phyloP scores from a whole-genome alignment of 1,140 invertebrate species.

The Diploscapter pachys region DNA sequence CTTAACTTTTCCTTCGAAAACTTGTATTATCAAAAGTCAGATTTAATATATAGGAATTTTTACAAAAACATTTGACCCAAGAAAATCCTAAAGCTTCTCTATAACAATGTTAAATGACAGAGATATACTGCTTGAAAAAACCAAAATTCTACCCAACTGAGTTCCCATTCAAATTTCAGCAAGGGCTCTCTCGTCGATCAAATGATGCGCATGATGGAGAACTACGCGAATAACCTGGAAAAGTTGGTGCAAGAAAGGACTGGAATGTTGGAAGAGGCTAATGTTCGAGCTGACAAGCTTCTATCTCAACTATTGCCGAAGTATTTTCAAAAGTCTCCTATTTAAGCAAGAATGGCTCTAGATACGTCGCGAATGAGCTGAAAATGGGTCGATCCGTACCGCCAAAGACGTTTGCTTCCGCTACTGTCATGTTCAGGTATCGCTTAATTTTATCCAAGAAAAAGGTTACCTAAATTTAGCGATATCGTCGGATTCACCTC shows the following conservation, averaged over 20 bases:
- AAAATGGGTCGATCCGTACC: constrained; percentile 55
- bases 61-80: background rate
- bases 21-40: background rate
- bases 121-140: background rate
- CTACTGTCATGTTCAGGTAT: constrained; percentile 81
- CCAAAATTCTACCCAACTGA: background rate
- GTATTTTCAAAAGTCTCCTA: constrained; percentile 20
- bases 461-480: constrained; percentile 65
- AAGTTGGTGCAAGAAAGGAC: constrained; percentile 88
- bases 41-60: background rate
- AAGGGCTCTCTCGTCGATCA: constrained; percentile 56
- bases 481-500: constrained; percentile 84
- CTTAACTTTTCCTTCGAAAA: no score
- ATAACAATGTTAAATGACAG: background rate
- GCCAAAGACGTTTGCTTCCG: constrained; percentile 60
- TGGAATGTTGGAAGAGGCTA: constrained; percentile 60
- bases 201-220: constrained; percentile 59
- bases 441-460: constrained; percentile 55
- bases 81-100: no score
- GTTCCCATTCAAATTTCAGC: constrained; percentile 34
- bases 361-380: constrained; percentile 57
- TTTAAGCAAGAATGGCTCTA: constrained; percentile 19
- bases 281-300: constrained; percentile 52
- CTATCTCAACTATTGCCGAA: constrained; percentile 51
- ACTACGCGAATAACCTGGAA: constrained; percentile 96